These are phyloP conservation scores for Lanius ludovicianus DNA, from an alignment of 2,113 vertebrate genomes.

Conservation along the genomic window DNA sequence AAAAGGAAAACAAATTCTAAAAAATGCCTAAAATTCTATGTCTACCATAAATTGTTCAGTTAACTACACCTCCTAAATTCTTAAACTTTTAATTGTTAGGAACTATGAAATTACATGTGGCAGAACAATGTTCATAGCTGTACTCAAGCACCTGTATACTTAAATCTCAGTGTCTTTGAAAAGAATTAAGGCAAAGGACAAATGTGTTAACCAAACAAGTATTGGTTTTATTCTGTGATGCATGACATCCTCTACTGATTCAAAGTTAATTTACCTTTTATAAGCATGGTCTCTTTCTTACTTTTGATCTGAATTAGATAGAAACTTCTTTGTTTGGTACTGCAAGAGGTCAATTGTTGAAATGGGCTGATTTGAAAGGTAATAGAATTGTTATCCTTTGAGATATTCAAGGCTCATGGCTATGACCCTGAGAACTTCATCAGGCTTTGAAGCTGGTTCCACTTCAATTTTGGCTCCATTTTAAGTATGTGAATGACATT, in stretches of 20 bases:
- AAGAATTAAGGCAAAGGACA: neutral
- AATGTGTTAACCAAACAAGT: neutral
- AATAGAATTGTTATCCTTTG: neutral
- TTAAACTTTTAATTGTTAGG: neutral
- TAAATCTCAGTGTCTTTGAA: neutral
- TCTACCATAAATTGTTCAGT: neutral
- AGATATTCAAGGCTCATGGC: neutral
- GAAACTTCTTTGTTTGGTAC: neutral
- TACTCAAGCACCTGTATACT: neutral
- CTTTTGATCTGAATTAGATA: neutral
- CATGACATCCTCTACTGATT: neutral
- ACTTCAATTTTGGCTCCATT: neutral
- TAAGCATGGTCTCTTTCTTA: neutral
- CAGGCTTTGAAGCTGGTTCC: neutral
- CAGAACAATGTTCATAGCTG: neutral
- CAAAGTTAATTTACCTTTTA: neutral
- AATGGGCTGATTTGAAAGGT: neutral
- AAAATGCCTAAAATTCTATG: accelerated
- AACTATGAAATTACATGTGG: neutral
- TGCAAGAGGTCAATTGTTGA: neutral
- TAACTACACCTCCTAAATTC: neutral
- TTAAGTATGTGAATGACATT: neutral
- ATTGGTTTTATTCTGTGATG: neutral
- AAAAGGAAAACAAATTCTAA: neutral
- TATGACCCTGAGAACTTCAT: neutral